These are phyloP conservation scores for Dryococelus australis DNA, from an alignment of 2,888 invertebrate species.

Conservation along the genomic window DNA sequence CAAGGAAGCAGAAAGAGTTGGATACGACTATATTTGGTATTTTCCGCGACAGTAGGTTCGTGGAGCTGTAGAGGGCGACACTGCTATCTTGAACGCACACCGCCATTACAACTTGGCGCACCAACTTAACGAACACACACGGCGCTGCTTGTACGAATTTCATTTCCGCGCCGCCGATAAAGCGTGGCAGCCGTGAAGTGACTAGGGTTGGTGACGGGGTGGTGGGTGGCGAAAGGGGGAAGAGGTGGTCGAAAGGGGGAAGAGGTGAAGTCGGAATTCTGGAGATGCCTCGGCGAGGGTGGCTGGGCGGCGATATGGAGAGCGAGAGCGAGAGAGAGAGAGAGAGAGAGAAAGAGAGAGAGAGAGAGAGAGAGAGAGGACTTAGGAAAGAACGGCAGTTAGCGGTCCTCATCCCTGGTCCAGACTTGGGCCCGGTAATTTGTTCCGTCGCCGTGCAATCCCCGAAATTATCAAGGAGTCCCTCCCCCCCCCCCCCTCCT, in stretches of 20 bases:
- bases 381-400: constrained; percentile 7
- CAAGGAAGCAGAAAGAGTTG: no score
- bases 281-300: neutral
- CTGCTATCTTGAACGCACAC: neutral
- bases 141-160: neutral
- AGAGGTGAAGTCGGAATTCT: no score
- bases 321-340: no score
- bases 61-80: no score
- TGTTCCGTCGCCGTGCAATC: constrained; percentile 16
- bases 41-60: no score
- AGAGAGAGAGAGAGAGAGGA: neutral
- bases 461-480: neutral
- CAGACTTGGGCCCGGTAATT: neutral
- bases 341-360: neutral
- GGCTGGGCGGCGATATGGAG: neutral
- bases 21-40: no score
- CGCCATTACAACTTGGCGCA: neutral
- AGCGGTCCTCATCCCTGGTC: neutral
- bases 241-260: no score
- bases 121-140: neutral
- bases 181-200: neutral
- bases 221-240: neutral
- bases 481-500: neutral
- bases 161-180: constrained; percentile 11
- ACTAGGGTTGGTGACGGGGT: neutral